Evolutionary conservation across 2,888 invertebrate species (phyloP).

Genomic region (Orthosia cruda): DNA sequence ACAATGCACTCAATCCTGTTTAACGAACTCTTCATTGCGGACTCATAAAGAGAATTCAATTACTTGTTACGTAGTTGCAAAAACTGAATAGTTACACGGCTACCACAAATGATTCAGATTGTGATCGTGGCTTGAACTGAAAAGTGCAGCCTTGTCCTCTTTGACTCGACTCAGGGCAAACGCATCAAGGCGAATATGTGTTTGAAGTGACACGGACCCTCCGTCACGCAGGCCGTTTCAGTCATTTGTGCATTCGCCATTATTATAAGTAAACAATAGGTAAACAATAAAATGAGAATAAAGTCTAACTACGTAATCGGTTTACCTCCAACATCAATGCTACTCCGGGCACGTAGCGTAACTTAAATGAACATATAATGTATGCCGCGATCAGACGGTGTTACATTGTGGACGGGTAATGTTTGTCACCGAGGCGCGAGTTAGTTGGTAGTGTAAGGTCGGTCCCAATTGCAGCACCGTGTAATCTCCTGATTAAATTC

Average conservation of each 20-base stretch:
- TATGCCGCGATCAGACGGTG: slow-evolving; percentile 18
- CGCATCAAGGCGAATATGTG: slow-evolving; percentile 84
- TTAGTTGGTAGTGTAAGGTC: slow-evolving; percentile 44
- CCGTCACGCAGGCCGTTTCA: slow-evolving; percentile 73
- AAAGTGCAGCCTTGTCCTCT: slow-evolving; percentile 85
- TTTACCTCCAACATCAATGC: slow-evolving; percentile 61
- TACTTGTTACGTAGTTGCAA: slow-evolving; percentile 67
- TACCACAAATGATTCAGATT: slow-evolving; percentile 79
- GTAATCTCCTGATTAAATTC: slow-evolving; percentile 73
- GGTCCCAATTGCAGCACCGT: slow-evolving; percentile 61
- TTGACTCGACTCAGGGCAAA: slow-evolving; percentile 81
- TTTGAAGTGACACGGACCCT: slow-evolving; percentile 71
- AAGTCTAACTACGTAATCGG: slow-evolving; percentile 43
- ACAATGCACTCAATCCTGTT: slow-evolving; percentile 35
- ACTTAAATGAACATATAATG: slow-evolving; percentile 47
- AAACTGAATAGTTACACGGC: slow-evolving; percentile 74
- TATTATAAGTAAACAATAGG: slow-evolving; percentile 35
- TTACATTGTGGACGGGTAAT: slow-evolving; percentile 8
- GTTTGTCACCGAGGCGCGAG: slow-evolving; percentile 44
- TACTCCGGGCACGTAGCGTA: slow-evolving; percentile 49
- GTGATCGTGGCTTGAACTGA: slow-evolving; percentile 82
- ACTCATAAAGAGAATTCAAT: slow-evolving; percentile 64
- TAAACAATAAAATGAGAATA: slow-evolving; percentile 41
- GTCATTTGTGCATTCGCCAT: slow-evolving; percentile 44
- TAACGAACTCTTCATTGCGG: slow-evolving; percentile 40